Conservation (phyloP, 2,888 invertebrate genomes). For the Hypselothyrea guttata region DNA sequence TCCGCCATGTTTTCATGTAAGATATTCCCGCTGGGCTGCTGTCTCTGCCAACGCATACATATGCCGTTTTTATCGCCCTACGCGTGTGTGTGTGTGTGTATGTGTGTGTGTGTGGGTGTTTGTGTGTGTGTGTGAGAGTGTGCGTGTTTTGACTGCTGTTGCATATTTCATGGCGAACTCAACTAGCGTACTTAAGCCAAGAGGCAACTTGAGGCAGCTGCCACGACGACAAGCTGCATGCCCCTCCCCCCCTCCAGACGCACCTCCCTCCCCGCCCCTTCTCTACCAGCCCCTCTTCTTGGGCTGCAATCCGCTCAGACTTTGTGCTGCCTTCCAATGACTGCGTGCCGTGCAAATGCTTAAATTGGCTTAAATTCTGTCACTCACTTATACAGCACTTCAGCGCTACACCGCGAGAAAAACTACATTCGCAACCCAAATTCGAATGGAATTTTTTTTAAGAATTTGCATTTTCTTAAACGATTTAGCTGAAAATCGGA, state of each 20-base stretch:
- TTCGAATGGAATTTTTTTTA: too few species aligned
- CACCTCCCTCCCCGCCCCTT: too few species aligned
- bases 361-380: constrained; percentile 57
- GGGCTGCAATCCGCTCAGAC: constrained; percentile 28
- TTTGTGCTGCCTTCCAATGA: constrained; percentile 39
- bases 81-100: neutral
- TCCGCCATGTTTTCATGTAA: too few species aligned
- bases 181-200: constrained; percentile 56
- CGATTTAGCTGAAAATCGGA: too few species aligned
- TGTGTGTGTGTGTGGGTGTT: neutral
- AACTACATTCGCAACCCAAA: too few species aligned
- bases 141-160: constrained; percentile 29
- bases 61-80: too few species aligned
- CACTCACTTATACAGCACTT: too few species aligned
- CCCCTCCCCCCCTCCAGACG: too few species aligned
- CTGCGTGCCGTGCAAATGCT: constrained; percentile 51
- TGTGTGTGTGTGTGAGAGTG: constrained; percentile 1
- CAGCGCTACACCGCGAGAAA: too few species aligned
- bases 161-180: constrained; percentile 64
- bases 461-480: too few species aligned
- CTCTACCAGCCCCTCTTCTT: too few species aligned
- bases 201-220: constrained; percentile 35
- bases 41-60: neutral
- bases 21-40: neutral
- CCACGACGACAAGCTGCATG: too few species aligned